Evolutionary conservation across 2,113 vertebrate species (phyloP), one percentile per base, ranked within the genome.

Genomic region (Verasper variegatus): DNA sequence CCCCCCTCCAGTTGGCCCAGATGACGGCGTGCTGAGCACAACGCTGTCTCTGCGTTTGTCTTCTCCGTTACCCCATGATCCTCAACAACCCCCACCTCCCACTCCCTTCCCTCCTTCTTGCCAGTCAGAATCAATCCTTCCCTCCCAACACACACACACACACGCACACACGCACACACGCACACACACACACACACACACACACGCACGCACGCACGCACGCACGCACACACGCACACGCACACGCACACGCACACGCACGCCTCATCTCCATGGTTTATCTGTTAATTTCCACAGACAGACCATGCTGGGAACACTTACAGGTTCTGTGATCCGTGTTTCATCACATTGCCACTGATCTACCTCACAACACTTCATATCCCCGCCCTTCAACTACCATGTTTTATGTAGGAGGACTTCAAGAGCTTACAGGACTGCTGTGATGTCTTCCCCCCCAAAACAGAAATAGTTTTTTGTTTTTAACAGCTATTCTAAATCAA

Each of bases 11-110:
- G 91, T 94, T 95, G 94, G 92, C 83, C 89, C 93, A 83, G 89
- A 89, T 83, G 94, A 93, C 70, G 89, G 88, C 95, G 88, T 91
- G 94, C 95, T 92, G 95, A 55, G 92, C 77, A 37, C 85, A 91
- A 92, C 92, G 78, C 83, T 90, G 95, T 93, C 94, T 95, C 87
- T 85, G 80, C 82, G 90, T 95, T 95, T 96, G 95, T 95, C 95
- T 96, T 95, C 89, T 18, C 73, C 74, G 49, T 40, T 71, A 88
- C 78, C 89, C 87, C 81, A 58, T 87, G 83, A 91, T 90, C 88
- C 81, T 74, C 24, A n/a, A 86, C 90, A 86, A 82, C 73, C 47
- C 47, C 40, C 69, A 57, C 74, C 72, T n/a, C 60, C 59, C 74
- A 31, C 71, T 60, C 71, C 71, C 49, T 60, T 74, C 61, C 47